A percentile compares a stretch with the other conserved stretches of the same genome.
Evolutionary conservation across 2,797 vertebrate species (phyloP).

Genomic region (Sebastes nivosus): DNA sequence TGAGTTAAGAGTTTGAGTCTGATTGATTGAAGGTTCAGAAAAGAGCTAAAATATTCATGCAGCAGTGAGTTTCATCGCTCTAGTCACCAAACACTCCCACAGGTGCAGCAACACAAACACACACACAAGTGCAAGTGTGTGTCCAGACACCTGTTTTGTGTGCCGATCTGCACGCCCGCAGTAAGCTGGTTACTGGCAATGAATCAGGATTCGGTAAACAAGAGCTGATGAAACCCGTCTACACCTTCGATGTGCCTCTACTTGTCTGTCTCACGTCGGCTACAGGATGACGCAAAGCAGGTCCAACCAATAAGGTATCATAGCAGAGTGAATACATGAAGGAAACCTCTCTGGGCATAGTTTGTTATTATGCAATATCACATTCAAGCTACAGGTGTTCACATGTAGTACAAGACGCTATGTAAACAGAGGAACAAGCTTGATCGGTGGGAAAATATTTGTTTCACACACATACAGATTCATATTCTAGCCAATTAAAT

Average conservation of each 20-base stretch:
- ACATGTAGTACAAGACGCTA: background rate
- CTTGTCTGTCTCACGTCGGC: conserved; percentile 30
- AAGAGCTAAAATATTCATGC: background rate
- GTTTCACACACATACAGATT: background rate
- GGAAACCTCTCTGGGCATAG: background rate
- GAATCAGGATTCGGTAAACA: conserved; percentile 15
- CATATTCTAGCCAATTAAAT: background rate
- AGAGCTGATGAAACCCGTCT: conserved; percentile 28
- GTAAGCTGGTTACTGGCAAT: background rate
- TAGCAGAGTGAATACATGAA: background rate
- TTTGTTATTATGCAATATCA: background rate
- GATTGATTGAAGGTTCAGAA: background rate
- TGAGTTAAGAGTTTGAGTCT: background rate
- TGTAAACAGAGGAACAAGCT: conserved; percentile 1
- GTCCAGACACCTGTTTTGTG: conserved; percentile 20
- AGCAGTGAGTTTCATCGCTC: background rate
- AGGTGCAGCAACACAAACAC: conserved; percentile 12
- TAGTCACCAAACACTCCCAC: conserved; percentile 11
- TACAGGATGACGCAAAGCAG: conserved; percentile 31
- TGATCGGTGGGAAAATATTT: background rate
- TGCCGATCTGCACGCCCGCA: conserved; percentile 1
- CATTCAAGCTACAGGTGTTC: background rate
- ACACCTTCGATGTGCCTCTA: conserved; percentile 28
- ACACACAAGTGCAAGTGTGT: background rate
- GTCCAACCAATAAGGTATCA: conserved; percentile 43